Base-by-base conservation (phyloP, 23 tunicate genomes). In the Clavelina lepadiformis region DNA sequence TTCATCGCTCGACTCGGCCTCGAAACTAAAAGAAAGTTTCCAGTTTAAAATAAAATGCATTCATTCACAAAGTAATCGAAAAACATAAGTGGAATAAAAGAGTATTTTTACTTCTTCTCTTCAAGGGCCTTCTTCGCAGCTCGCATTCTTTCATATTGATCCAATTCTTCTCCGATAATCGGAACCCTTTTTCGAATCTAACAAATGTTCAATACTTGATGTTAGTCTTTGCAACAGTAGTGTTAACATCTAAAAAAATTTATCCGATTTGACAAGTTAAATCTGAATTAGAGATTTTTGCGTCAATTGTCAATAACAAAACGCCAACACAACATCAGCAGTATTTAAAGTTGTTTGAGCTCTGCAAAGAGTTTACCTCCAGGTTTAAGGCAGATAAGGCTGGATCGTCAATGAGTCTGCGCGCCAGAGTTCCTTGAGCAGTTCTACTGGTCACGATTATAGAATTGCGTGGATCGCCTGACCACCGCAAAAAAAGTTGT, bases 1-100 rank as follows among this genome's bases (percentile, higher is more conserved):
- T 71, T 91, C 98, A 50, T 91, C 98, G 44, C 91, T 82, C 15
- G 98, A 91, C 24, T 63, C 98, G 34, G 61, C 78, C 5, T 67
- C 84, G 20, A 78, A 44, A 23, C 68, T 72, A 22, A 35, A 27
- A 24, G 37, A 26, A 5, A 59, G 8, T 26, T 24, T 7, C 7
- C 38, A 61, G 22, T 61, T 24, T 24, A 33, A 33, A 31, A 8
- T 24, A 11, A 15, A 24, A 6, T 53, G 7, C 6, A 6, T 20
- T n/a, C 22, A 20, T 53, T 22, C 24, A 53, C 49, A 41, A 41
- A 41, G 11, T 11, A 11, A 41, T 11, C 11, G 49, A 41, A 41
- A 41, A 11, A 11, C 49, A 15, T 65, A 46, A 64, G 21, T 45
- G 5, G 23, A 23, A 23, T 6, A 13, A 18, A n/a, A 22, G 21